Conservation (phyloP, 2,797 vertebrate species). For the Trematomus bernacchii region DNA sequence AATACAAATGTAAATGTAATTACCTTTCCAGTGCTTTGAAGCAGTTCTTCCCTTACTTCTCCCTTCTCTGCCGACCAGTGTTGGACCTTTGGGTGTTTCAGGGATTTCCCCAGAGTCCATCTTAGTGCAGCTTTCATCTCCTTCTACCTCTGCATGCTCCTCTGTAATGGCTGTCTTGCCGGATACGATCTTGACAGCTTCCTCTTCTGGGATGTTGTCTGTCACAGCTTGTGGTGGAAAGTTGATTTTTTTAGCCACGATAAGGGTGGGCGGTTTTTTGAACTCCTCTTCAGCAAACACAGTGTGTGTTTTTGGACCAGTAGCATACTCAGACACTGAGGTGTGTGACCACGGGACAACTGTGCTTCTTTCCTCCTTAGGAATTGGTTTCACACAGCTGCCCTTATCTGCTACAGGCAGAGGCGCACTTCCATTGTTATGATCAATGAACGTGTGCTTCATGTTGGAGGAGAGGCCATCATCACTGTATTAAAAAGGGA, state of each 20-base stretch:
- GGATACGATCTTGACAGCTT: accelerated
- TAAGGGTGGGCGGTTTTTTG: accelerated
- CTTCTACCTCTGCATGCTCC: accelerated
- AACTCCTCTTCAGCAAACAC: accelerated
- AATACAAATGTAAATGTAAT: neutral
- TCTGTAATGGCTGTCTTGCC: neutral
- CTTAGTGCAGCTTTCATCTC: too few species aligned
- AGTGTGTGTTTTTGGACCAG: accelerated
- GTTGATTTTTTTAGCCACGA: neutral
- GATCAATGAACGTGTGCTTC: conserved; percentile 9
- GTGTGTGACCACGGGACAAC: accelerated
- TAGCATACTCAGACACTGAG: accelerated
- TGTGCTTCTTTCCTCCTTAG: accelerated
- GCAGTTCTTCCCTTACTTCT: neutral
- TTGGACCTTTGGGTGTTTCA: neutral
- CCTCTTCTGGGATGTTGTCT: neutral
- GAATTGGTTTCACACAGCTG: conserved; percentile 37
- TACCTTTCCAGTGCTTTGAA: conserved; percentile 7
- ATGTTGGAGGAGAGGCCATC: conserved; percentile 54
- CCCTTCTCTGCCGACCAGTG: accelerated
- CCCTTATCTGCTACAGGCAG: neutral
- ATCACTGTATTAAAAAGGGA: conserved; percentile 25
- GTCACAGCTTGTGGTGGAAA: accelerated
- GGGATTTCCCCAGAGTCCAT: accelerated
- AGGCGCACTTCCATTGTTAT: neutral